These are phyloP conservation scores for Musca vetustissima DNA, from an alignment of 1,140 invertebrate genomes.

Conservation along the genomic window DNA sequence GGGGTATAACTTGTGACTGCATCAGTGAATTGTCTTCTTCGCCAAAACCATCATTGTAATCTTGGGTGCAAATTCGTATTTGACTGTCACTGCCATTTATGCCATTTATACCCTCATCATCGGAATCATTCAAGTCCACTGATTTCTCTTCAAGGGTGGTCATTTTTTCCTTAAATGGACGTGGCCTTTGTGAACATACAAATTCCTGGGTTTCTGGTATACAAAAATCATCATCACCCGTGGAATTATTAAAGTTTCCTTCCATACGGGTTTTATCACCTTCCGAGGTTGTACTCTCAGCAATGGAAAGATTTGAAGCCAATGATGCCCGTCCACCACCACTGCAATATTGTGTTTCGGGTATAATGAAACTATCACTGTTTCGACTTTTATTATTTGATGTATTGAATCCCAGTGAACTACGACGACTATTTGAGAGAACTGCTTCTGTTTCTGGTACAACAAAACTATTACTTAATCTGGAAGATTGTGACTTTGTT, in stretches of 20 bases:
- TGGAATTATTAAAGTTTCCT: too few species aligned
- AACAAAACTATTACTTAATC: neutral
- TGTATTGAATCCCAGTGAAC: constrained; percentile 2
- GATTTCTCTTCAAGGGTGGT: constrained; percentile 6
- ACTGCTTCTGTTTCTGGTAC: neutral
- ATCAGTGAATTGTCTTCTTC: neutral
- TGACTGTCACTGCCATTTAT: neutral
- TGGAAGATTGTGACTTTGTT: neutral
- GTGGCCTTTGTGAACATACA: neutral
- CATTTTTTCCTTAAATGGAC: neutral
- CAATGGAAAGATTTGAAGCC: neutral
- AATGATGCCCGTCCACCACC: neutral
- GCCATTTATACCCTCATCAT: neutral
- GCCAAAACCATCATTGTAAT: constrained; percentile 25
- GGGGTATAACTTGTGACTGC: constrained; percentile 26
- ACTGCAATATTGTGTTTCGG: constrained; percentile 26
- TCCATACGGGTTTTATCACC: too few species aligned
- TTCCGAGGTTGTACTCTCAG: neutral
- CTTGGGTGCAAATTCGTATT: constrained; percentile 27
- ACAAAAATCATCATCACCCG: constrained; percentile 26
- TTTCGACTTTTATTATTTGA: neutral
- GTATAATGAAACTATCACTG: constrained; percentile 25
- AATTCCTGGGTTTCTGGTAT: constrained; percentile 28
- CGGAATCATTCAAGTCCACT: neutral
- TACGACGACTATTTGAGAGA: constrained; percentile 10